Percentiles rank a stretch among this genome's conserved stretches.
Evolutionary conservation across 1,140 invertebrate species (phyloP).

Genomic region (Mercenaria mercenaria): DNA sequence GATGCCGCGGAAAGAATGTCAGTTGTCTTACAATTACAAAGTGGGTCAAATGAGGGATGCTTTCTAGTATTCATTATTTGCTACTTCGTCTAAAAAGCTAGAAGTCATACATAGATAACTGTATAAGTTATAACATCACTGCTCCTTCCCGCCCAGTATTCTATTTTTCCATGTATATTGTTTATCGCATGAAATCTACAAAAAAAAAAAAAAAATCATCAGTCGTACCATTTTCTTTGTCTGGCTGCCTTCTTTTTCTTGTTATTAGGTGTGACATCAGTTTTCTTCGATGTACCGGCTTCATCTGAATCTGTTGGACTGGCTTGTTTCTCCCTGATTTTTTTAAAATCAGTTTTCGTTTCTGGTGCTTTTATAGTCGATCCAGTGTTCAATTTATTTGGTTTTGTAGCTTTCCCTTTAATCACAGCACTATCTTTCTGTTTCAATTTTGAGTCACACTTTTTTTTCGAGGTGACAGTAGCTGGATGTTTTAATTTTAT

Average conservation of each 20-base stretch:
- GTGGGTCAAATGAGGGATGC: too few relatives aligned
- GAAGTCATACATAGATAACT: too few relatives aligned
- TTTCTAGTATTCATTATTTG: too few relatives aligned
- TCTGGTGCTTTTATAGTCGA: neutral
- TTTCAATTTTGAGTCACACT: neutral
- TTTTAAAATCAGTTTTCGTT: neutral
- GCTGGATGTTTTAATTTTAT: constrained; percentile 19
- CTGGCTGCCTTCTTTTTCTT: neutral
- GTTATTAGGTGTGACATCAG: neutral
- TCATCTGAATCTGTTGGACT: neutral
- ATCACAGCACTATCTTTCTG: neutral
- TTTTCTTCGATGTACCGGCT: neutral
- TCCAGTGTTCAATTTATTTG: neutral
- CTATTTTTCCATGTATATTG: too few relatives aligned
- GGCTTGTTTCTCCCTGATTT: neutral
- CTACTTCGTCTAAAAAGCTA: too few relatives aligned
- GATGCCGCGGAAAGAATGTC: too few relatives aligned
- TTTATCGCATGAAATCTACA: too few relatives aligned
- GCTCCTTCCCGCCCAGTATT: too few relatives aligned
- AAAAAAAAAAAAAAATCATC: too few relatives aligned
- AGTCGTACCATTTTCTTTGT: constrained; percentile 23
- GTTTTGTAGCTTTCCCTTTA: neutral
- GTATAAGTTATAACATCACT: too few relatives aligned
- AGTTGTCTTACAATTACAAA: too few relatives aligned
- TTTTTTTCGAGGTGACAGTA: neutral